Base-by-base conservation (phyloP, 2,888 invertebrate genomes). In the Lycia hirtaria region DNA sequence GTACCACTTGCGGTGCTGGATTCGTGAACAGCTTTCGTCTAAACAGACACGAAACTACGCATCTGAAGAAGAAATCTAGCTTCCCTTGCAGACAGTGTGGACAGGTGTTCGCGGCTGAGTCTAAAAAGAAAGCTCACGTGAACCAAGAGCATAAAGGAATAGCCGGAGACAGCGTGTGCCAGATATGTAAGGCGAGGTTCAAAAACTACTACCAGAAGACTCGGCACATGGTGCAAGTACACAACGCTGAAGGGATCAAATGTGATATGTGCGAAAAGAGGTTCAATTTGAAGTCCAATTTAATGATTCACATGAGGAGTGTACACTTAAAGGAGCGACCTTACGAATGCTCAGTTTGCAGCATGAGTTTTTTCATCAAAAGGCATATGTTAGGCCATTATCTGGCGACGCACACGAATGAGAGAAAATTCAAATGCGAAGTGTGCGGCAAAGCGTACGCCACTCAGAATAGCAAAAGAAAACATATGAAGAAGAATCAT, bases 391-490 rank as follows among this genome's bases (percentile, higher is more conserved):
- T 67, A 4, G 66, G 65, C 1, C 70, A 70, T 41, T 91, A 92
- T 52, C 76, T 90, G 77, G 86, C 88, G 1, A 88, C 87, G 9
- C 91, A 91, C 51, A 91, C 91, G 0, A 92, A 92, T 43, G 93
- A 93, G 33, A 87, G 92, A 26, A 90, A 88, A 17, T 93, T 93
- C 55, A 92, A 94, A 51, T 94, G 94, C 63, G 93, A 94, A 10
- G 83, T 93, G 0, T 95, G 94, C 64, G 93, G 93, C 0, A 93
- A 93, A 51, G 93, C 92, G 64, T 93, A 89, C 51, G 88, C 88
- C 0, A 91, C 89, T 2, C 88, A 88, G 67, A 88, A 84, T 44
- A 88, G 89, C 56, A 83, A 80, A 43, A 68, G 87, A 19, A 88
- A 88, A 56, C 91, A 91, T 56, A 84, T 91, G 87, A 91, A 87